phyloP scores from a whole-genome alignment of 2,113 vertebrate species.

The Elanus axillaris region DNA sequence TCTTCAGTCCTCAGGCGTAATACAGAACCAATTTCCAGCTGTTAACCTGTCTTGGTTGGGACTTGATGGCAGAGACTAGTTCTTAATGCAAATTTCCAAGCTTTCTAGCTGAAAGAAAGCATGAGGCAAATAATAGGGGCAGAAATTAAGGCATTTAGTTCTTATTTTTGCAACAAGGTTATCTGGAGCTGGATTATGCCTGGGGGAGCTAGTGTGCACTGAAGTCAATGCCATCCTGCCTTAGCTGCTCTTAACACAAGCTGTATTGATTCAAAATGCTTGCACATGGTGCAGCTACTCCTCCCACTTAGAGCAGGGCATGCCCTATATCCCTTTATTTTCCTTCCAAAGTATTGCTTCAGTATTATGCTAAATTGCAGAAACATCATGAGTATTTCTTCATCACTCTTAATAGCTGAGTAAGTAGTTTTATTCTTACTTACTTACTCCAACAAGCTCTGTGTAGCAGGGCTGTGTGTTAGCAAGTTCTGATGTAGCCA shows the following conservation, averaged over 20 bases:
- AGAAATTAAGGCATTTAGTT: neutral
- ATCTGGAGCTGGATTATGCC: neutral
- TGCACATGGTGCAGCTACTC: neutral
- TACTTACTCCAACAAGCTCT: neutral
- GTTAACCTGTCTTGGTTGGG: neutral
- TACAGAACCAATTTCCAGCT: neutral
- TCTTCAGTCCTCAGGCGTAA: neutral
- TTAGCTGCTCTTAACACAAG: neutral
- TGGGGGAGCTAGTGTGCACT: neutral
- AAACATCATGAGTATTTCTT: neutral
- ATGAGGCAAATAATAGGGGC: neutral
- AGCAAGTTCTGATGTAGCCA: neutral
- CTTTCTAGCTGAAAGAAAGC: neutral
- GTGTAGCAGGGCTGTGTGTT: neutral
- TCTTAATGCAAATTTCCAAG: neutral
- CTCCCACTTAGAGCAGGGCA: neutral
- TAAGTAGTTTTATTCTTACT: neutral
- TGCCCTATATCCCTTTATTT: neutral
- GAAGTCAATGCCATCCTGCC: neutral
- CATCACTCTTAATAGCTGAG: neutral
- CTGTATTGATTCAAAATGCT: neutral
- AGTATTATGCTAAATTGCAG: neutral
- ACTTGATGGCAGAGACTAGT: neutral
- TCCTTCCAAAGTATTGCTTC: neutral
- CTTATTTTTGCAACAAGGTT: neutral